Conservation (phyloP, 2,888 invertebrate genomes). For the Liopterus haemorrhoidalis region DNA sequence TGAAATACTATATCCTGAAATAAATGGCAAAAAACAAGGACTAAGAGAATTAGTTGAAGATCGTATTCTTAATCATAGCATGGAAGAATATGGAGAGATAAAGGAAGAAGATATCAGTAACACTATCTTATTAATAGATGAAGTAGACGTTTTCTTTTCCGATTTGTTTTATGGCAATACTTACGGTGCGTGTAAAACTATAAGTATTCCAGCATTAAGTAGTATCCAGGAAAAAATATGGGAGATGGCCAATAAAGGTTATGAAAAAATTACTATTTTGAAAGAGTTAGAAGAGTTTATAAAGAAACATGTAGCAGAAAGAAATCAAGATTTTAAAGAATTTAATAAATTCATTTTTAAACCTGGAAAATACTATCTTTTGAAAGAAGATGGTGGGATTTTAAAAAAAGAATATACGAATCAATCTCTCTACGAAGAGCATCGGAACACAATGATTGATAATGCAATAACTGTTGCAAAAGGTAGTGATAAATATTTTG, state of each 20-base stretch:
- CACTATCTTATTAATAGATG: slow-evolving; percentile 7
- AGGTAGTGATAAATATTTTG: background rate
- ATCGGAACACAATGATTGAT: no score
- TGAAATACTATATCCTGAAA: slow-evolving; percentile 4
- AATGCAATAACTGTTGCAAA: slow-evolving; percentile 4
- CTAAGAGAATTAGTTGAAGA: slow-evolving; percentile 1
- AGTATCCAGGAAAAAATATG: slow-evolving; percentile 7
- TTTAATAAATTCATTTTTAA: no score
- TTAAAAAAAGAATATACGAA: background rate
- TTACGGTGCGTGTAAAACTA: background rate
- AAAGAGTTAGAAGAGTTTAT: slow-evolving; percentile 2
- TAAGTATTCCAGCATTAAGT: background rate
- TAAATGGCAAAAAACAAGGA: slow-evolving; percentile 1
- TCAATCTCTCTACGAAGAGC: no score
- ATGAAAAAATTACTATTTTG: background rate
- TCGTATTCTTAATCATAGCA: background rate
- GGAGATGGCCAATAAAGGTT: background rate
- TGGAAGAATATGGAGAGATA: background rate
- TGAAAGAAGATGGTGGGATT: background rate
- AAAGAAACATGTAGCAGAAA: background rate
- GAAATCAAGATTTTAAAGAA: no score
- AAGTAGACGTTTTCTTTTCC: slow-evolving; percentile 8
- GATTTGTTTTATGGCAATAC: slow-evolving; percentile 5
- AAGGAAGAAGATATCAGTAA: background rate
- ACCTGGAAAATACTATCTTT: background rate